Evolutionary conservation across 2,888 invertebrate species (phyloP), one percentile per base, ranked within the genome.

Genomic region (Aphodius sticticus): DNA sequence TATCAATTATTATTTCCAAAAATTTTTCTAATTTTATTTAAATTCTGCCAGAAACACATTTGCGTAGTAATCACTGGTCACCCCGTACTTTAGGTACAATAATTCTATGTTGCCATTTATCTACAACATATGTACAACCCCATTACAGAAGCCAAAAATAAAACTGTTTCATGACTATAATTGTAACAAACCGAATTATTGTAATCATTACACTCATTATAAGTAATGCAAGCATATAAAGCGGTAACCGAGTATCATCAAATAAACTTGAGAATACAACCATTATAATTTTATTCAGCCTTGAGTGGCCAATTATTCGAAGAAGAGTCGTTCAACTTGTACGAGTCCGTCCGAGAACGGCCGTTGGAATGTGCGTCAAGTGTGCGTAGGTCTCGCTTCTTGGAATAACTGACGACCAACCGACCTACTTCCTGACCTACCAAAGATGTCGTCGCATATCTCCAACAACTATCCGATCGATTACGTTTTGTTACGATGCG

Each of bases 361-460:
- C 12, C 53, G 53, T 53, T 53, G 53, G 53, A 53, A 53, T 53
- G 53, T 53, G 53, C 53, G 53, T 53, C 53, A 53, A 53, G 53
- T 53, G 53, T 53, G 53, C 53, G 53, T 53, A 53, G 53, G 53
- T 53, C 53, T 53, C 53, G 12, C 9, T 53, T 53, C 53, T 53
- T 12, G 53, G 53, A 53, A 53, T 7, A 53, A 53, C 53, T 53
- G 53, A 53, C 53, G 53, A 12, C 12, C 53, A 53, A 53, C 53
- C 53, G 53, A 53, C 53, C 53, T 53, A 53, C 53, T 53, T 53
- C 53, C 53, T 53, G 53, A 53, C 53, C 53, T 53, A 53, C 53
- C 53, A 53, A 53, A 53, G 53, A 53, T 12, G 53, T 53, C 53
- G 9, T 53, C 53, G 53, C 7, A 53, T 12, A 53, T 12, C 53